Percentiles rank a stretch among this genome's conserved stretches.
These are phyloP conservation scores for Sebastes hopkinsi DNA, from an alignment of 2,797 vertebrate genomes.

Conservation along the genomic window DNA sequence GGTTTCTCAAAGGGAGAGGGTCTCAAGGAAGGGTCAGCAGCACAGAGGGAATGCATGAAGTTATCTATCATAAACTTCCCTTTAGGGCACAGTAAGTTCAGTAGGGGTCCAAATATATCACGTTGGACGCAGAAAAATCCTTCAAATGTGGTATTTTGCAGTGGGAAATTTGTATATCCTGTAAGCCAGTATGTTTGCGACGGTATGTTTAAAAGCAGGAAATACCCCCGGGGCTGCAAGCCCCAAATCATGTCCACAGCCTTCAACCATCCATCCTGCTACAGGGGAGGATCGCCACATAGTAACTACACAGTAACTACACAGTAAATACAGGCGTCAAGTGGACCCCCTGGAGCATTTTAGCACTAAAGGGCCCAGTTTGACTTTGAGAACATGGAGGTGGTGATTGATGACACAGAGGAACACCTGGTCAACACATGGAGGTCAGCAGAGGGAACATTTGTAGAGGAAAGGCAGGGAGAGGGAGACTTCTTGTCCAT, in stretches of 20 bases:
- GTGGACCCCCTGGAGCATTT: constrained; percentile 48
- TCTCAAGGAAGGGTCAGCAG: background rate
- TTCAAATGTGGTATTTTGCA: background rate
- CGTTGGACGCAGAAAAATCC: background rate
- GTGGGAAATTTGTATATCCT: background rate
- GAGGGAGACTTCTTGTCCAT: background rate
- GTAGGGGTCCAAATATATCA: background rate
- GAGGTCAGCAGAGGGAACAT: constrained; percentile 13
- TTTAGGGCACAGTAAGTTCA: background rate
- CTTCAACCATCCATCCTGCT: constrained; percentile 16
- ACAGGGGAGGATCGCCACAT: constrained; percentile 18
- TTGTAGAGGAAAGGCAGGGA: background rate
- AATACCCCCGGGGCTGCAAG: constrained; percentile 53
- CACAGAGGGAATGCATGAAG: background rate
- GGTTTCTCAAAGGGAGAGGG: constrained; percentile 17
- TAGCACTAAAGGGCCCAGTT: constrained; percentile 30
- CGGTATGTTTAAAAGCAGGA: constrained; percentile 56
- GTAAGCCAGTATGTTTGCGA: background rate
- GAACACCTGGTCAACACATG: constrained; percentile 65
- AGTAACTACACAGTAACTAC: constrained; percentile 37
- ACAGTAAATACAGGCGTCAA: constrained; percentile 49
- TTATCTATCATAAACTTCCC: too few species aligned
- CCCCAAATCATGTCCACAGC: constrained; percentile 25
- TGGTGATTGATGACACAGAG: constrained; percentile 25
- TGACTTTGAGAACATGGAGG: constrained; percentile 34